These are phyloP conservation scores for Ibycter americanus DNA, from an alignment of 2,797 vertebrate species.

Conservation along the genomic window DNA sequence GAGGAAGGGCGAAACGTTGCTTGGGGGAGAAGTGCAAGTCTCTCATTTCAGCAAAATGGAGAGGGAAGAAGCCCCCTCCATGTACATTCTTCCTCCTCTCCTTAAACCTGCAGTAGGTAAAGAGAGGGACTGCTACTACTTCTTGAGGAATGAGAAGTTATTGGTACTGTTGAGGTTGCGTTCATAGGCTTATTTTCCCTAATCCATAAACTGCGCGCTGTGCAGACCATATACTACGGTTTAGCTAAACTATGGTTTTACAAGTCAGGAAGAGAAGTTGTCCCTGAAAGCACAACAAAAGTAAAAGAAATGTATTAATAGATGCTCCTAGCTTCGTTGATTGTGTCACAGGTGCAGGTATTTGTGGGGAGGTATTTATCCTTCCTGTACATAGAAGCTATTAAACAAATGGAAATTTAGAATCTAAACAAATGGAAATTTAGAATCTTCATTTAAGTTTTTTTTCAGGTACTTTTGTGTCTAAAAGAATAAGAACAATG, in stretches of 20 bases:
- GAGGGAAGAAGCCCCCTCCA: not conserved
- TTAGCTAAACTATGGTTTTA: not conserved
- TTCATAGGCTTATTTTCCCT: not conserved
- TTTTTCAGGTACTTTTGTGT: not conserved
- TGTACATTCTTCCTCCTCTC: not conserved
- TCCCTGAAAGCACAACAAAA: not conserved
- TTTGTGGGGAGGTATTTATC: not conserved
- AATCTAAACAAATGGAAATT: not conserved
- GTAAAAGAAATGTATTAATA: not conserved
- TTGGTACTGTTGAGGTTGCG: not conserved
- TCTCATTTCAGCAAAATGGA: not conserved
- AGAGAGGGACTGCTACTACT: not conserved
- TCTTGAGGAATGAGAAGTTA: not conserved
- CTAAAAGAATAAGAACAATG: not conserved
- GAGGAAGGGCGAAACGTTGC: not conserved
- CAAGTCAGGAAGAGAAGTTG: not conserved
- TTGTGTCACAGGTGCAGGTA: not conserved
- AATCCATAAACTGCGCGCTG: not conserved
- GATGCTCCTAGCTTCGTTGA: not conserved
- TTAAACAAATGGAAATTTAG: not conserved
- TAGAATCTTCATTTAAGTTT: not conserved
- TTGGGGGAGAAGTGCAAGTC: not conserved
- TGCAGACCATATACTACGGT: not conserved
- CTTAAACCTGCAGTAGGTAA: not conserved
- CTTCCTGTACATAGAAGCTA: not conserved